Evolutionary conservation across 2,888 invertebrate species (phyloP), one percentile per base, ranked within the genome.

Genomic region (Thymelicus sylvestris): DNA sequence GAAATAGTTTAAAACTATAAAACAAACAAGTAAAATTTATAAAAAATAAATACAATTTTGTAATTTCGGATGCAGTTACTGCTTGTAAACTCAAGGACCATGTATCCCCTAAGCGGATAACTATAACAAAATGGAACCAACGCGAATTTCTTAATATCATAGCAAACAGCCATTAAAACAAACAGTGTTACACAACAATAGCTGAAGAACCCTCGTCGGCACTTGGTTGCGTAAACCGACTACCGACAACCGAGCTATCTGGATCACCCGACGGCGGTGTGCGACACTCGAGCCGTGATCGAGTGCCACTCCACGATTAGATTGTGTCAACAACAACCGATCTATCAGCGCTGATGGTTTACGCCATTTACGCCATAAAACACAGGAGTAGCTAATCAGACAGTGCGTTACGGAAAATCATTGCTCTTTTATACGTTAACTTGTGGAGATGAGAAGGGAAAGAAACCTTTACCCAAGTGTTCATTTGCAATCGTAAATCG

Each of bases 271-370:
- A 6, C 13, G 31, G 48, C 48, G 63, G 24, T 15, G 41, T 13
- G 39, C 48, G 8, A 39, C 68, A 57, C 63, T 64, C 64, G 64
- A 19, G 50, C 19, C 6, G 50, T 48, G 69, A 69, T 69, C 48
- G 64, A 69, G 64, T 44, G 64, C 69, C 69, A 50, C 69, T 48
- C 47, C 10, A 2, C 15, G 69, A 69, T 69, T 59, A 69, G 69
- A 69, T 69, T 39, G 57, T 57, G 57, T 55, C 63, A 48, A 64
- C 63, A 12, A 61, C 39, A n/a, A 38, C 48, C 19, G 6, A 59
- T 69, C 69, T 59, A 39, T 69, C 69, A 69, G 39, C 7, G 38
- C 48, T 69, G 69, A 59, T 47, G 48, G 64, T 63, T 39, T 8
- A 39, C 57, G 57, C 10, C 39, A 39, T 63, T 19, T 31, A 31